Evolutionary conservation across 1,140 invertebrate species (phyloP).

Genomic region (Charaxes varanes): DNA sequence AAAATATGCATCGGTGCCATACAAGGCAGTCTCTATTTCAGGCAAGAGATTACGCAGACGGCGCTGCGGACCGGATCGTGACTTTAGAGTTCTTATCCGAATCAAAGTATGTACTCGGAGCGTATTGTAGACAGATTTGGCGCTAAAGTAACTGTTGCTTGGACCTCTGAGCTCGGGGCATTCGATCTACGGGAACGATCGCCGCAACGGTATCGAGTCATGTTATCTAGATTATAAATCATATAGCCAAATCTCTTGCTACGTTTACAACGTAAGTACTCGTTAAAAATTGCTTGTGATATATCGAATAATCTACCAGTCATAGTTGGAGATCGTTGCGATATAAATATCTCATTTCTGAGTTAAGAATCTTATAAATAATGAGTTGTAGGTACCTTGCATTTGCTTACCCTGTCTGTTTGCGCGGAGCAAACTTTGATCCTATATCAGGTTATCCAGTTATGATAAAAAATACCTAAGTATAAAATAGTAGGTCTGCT

Average conservation of each 20-base stretch:
- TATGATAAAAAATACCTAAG: too few species aligned
- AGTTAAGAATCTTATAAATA: too few species aligned
- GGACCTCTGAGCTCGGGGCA: constrained; percentile 29
- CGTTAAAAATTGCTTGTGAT: too few species aligned
- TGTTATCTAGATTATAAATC: constrained; percentile 52
- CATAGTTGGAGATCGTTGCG: too few species aligned
- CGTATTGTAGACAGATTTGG: constrained; percentile 67
- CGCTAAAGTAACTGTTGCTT: constrained; percentile 44
- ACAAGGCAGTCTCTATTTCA: constrained; percentile 55
- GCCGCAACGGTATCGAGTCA: constrained; percentile 53
- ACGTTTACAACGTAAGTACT: constrained; percentile 1
- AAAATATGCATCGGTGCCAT: constrained; percentile 48
- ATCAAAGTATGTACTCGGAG: constrained; percentile 49
- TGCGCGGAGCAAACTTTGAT: too few species aligned
- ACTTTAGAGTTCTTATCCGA: constrained; percentile 65
- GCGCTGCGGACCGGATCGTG: constrained; percentile 56
- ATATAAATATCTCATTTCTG: too few species aligned
- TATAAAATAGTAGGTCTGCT: too few species aligned
- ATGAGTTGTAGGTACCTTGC: too few species aligned
- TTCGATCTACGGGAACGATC: constrained; percentile 41
- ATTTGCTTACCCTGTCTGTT: too few species aligned
- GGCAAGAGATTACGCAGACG: constrained; percentile 51
- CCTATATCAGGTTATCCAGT: too few species aligned
- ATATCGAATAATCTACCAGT: too few species aligned
- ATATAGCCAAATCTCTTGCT: constrained; percentile 33